Percentiles rank a stretch among this genome's conserved stretches.
phyloP scores from a whole-genome alignment of 2,888 invertebrate genomes.

The Leptopilina drosophilae region DNA sequence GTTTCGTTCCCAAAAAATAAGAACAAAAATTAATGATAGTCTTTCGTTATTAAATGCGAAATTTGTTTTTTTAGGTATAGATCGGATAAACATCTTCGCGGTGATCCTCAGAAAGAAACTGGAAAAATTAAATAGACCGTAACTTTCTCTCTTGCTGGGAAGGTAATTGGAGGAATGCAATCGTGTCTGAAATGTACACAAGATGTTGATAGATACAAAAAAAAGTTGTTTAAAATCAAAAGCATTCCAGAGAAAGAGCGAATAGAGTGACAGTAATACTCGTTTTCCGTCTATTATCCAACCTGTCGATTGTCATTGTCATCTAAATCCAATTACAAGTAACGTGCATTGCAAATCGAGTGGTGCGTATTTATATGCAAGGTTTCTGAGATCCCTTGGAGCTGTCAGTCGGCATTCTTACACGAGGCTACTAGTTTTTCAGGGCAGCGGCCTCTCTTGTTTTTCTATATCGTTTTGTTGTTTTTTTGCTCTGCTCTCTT shows the following conservation, averaged over 20 bases:
- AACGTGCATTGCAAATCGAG: neutral
- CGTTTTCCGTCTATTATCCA: neutral
- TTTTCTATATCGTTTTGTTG: conserved; percentile 44
- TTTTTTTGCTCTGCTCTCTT: conserved; percentile 32
- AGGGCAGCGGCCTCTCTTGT: conserved; percentile 57
- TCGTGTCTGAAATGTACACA: neutral
- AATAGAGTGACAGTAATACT: neutral
- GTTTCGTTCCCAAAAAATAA: no score
- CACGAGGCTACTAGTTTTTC: conserved; percentile 68
- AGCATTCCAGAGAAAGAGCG: neutral
- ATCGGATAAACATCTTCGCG: no score
- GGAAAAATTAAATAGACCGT: neutral
- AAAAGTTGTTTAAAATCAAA: conserved; percentile 3
- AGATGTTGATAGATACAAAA: neutral
- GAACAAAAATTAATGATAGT: no score
- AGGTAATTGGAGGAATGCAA: neutral
- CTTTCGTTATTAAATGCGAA: no score
- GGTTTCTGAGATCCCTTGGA: conserved; percentile 11
- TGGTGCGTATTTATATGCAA: neutral
- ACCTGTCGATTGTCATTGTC: conserved; percentile 11
- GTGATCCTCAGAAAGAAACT: neutral
- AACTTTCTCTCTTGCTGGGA: neutral
- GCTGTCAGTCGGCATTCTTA: conserved; percentile 65
- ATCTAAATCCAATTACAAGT: neutral
- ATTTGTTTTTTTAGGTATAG: no score